Evolutionary conservation across 2,797 vertebrate genomes (phyloP), one percentile per base, ranked within the genome.

Genomic region (Catamblyrhynchus diadema): DNA sequence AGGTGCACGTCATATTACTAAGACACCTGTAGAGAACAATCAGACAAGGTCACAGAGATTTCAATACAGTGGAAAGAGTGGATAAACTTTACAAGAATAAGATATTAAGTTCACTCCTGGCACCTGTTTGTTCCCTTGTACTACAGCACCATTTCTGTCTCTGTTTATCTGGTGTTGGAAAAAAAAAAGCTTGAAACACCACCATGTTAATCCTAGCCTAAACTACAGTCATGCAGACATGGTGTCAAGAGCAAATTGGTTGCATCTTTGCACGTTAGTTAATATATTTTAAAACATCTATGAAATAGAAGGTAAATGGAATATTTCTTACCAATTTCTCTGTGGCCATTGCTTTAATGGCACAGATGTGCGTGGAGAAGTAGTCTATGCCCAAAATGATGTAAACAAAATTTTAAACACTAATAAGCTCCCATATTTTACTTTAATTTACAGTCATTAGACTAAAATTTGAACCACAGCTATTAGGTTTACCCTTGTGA

Each of bases 41-140:
- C 64, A 75, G 54, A 82, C 33, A 82, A 82, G 74, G 81, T 94
- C 88, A 94, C 88, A 80, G 28, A 77, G 44, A 85, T 41, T 84
- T 71, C 32, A 71, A 19, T 51, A 54, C 61, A 84, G 47, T 84
- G 54, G 39, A 82, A 88, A 91, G 11, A 72, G 37, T 35, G n/a
- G 41, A 70, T n/a, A 88, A 95, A 92, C 27, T 80, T 71, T 57
- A 60, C 16, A 62, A 60, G 50, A 74, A 23, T 24, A 48, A 79
- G 39, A 33, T 10, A 48, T 67, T 77, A 75, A 93, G 33, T 47
- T 81, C 48, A 70, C 24, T 67, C 25, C 33, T 57, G 41, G 30
- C 60, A 39, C 27, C n/a, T 51, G 8, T 59, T 94, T 78, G 5
- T 57, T 77, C 32, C 10, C 2, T 66, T 69, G 5, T 21, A 41